Conservation (phyloP, 2,113 vertebrate species). For the Podocnemis expansa region DNA sequence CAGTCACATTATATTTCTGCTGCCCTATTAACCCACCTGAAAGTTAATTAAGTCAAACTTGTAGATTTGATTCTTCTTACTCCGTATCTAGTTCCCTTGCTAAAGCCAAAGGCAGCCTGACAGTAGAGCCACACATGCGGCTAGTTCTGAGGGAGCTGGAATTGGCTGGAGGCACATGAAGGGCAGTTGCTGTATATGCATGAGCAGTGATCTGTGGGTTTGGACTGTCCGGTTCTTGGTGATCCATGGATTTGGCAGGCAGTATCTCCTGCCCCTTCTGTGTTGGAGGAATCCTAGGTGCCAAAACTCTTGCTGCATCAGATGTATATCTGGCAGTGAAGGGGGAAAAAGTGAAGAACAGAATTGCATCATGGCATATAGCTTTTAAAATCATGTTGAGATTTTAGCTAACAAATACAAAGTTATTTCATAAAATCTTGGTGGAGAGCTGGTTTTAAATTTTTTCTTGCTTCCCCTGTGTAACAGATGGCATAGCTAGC, state of each 20-base stretch:
- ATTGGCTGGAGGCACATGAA: not conserved
- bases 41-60: not conserved
- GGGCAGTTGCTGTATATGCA: not conserved
- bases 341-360: not conserved
- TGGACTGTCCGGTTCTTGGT: constrained; percentile 31
- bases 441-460: not conserved
- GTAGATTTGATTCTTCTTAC: not conserved
- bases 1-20: not conserved
- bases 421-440: not conserved
- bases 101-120: not conserved
- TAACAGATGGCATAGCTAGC: not conserved
- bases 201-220: constrained; percentile 58
- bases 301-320: not conserved
- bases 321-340: not conserved
- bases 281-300: not conserved
- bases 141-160: not conserved
- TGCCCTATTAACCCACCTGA: not conserved
- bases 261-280: constrained; percentile 23
- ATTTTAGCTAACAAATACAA: not conserved
- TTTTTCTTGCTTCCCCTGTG: not conserved
- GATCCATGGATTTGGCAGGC: constrained; percentile 11
- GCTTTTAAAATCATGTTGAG: not conserved
- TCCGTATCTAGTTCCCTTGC: not conserved
- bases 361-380: not conserved
- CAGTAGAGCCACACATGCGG: not conserved